phyloP scores from a whole-genome alignment of 2,113 vertebrate genomes.

The Tyrannus savana region DNA sequence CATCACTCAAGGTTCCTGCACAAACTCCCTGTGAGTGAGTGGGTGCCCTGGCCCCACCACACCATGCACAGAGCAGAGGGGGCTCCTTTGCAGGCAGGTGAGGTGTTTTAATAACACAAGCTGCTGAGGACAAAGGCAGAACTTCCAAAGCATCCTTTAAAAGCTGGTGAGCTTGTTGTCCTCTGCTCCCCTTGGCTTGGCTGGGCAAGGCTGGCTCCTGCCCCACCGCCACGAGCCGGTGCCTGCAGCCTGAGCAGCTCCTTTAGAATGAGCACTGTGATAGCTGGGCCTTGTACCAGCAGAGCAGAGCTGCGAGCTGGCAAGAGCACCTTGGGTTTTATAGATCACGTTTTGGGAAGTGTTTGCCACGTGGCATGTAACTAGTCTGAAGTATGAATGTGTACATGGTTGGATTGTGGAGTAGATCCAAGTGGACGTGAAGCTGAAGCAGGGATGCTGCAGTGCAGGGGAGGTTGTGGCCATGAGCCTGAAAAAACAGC shows the following conservation, averaged over 20 bases:
- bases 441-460: not conserved
- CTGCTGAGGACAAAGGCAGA: not conserved
- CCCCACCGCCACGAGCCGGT: accelerated
- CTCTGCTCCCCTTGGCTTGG: accelerated
- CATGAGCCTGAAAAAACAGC: not conserved
- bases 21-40: not conserved
- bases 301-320: not conserved
- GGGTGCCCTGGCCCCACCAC: not conserved
- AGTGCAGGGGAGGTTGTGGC: not conserved
- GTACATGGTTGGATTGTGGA: not conserved
- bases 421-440: not conserved
- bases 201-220: not conserved
- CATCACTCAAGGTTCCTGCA: accelerated
- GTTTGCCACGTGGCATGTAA: not conserved
- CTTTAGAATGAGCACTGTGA: not conserved
- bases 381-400: not conserved
- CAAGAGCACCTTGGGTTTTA: not conserved
- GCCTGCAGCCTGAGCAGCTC: not conserved
- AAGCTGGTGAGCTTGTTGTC: not conserved
- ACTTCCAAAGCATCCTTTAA: not conserved
- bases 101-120: not conserved
- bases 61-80: accelerated
- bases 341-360: not conserved
- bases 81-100: not conserved
- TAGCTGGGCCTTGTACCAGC: not conserved